Base-by-base conservation (phyloP, 1,140 invertebrate genomes). In the Pollicipes pollicipes region DNA sequence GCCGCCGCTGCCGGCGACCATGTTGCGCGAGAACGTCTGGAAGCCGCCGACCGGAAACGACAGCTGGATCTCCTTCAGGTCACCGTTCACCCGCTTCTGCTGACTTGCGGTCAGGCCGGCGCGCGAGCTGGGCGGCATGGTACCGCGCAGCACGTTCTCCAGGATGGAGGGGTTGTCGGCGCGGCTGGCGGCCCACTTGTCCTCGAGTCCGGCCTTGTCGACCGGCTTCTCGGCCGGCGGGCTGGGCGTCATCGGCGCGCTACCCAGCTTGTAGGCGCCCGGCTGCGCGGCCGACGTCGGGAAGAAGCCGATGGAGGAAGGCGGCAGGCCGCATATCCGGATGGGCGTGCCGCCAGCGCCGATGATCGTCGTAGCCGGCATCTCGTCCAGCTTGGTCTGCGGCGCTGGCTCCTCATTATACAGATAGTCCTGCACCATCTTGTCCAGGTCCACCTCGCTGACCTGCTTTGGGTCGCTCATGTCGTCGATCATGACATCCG, bases 81-180 rank as follows among this genome's bases (percentile, higher is more conserved):
- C 74, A 21, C 73, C 73, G 0, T 73, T 68, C 0, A 73, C 74
- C 17, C 74, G 70, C 3, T 73, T 75, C 72, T 73, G 74, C 58
- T 10, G 68, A 68, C 68, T 45, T 69, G n/a, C 28, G 72, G 69
- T 68, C 63, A 27, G 67, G 37, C 29, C 45, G 73, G 30, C 29
- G 32, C 68, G 32, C 66, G 32, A n/a, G 27, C 63, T 70, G 66
- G 73, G 68, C 31, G 72, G 64, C 24, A 75, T 71, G 8, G 73
- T 75, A 32, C 75, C 75, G 21, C 75, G 64, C n/a, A 75, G 72
- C n/a, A 73, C 75, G 0, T 73, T 73, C 63, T 75, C 75, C 37
- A 75, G 69, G 69, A 75, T 75, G 29, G 75, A 74, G 30, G 73
- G 72, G 27, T 70, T 73, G 58, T 75, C 74, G 31, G 68, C 67